Conservation (phyloP, 2,888 invertebrate species). For the Drosophila multiciliata region DNA sequence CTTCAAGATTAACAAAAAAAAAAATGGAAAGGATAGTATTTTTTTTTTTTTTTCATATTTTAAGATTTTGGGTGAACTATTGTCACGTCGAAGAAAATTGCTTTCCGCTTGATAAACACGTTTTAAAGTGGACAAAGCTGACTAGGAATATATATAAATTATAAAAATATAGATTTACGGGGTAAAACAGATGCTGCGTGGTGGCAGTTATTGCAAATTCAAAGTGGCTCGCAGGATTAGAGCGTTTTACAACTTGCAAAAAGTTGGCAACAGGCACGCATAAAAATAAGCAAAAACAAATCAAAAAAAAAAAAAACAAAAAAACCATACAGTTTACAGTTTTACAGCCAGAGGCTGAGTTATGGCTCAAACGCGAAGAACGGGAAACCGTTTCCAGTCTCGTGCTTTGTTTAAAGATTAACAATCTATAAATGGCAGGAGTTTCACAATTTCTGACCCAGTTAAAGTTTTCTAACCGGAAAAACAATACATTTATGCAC, state of each 20-base stretch:
- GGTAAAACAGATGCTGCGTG: constrained; percentile 5
- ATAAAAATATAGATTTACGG: background rate
- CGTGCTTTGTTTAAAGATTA: constrained; percentile 53
- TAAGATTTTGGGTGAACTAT: background rate
- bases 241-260: constrained; percentile 23
- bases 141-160: background rate
- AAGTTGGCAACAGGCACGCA: constrained; percentile 7
- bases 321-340: constrained; percentile 25
- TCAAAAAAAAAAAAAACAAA: background rate
- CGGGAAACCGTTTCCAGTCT: constrained; percentile 37
- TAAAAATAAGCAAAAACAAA: constrained; percentile 5
- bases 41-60: background rate
- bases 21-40: too few relatives aligned
- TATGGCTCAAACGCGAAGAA: constrained; percentile 37
- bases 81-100: background rate
- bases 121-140: background rate
- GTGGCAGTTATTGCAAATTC: background rate
- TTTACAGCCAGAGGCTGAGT: constrained; percentile 32
- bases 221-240: constrained; percentile 25
- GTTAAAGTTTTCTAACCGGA: constrained; percentile 26
- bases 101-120: background rate
- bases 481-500: constrained; percentile 7
- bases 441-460: constrained; percentile 51
- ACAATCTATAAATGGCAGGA: constrained; percentile 61
- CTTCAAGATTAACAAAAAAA: background rate